Evolutionary conservation across 1,140 invertebrate species (phyloP).

Genomic region (Aleiodes sp.): DNA sequence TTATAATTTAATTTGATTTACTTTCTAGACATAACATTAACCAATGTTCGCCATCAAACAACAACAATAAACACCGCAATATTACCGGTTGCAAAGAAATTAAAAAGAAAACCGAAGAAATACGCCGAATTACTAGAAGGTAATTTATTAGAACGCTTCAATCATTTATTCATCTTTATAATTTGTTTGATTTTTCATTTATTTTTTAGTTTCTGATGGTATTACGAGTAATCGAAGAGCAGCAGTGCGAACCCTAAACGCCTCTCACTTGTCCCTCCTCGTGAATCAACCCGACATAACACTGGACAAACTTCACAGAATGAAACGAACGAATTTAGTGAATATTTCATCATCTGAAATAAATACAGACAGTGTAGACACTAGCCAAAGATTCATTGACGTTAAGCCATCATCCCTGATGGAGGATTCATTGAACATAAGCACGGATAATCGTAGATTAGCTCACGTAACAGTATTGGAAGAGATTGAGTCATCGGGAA

Average conservation of each 20-base stretch:
- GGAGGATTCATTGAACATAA: not conserved
- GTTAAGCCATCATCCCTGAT: not conserved
- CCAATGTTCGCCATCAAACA: conserved; percentile 36
- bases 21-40: conserved; percentile 18
- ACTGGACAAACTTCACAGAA: conserved; percentile 68
- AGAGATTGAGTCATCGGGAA: conserved; percentile 35
- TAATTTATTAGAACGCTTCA: conserved; percentile 42
- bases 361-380: conserved; percentile 43
- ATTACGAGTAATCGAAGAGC: conserved; percentile 72
- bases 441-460: not conserved
- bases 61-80: conserved; percentile 39
- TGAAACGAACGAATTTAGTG: conserved; percentile 33
- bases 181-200: conserved; percentile 23
- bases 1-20: conserved; percentile 34
- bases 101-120: conserved; percentile 52
- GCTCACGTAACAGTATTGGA: conserved; percentile 21
- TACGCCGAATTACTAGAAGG: conserved; percentile 68
- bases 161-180: conserved; percentile 27
- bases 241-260: conserved; percentile 71
- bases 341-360: conserved; percentile 54
- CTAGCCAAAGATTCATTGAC: not conserved
- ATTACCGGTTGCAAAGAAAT: conserved; percentile 48
- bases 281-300: conserved; percentile 68
- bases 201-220: conserved; percentile 69
- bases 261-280: conserved; percentile 71